phyloP scores from a whole-genome alignment of 2,113 vertebrate species.

The Grantiella picta region DNA sequence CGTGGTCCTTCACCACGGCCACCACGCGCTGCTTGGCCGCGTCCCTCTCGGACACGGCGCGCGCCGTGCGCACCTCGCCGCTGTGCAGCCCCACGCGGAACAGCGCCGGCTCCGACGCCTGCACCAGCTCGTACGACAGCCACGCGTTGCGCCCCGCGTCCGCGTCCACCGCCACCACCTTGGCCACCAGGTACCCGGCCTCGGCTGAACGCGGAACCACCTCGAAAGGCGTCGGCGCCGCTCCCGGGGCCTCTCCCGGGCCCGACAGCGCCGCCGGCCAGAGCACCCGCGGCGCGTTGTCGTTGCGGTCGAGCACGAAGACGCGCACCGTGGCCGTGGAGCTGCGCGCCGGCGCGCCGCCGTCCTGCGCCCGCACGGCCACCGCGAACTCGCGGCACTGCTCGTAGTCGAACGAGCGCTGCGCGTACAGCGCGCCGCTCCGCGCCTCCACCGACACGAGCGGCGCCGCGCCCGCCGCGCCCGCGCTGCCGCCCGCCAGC shows the following conservation, averaged over 20 bases:
- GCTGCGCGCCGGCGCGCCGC: constrained; percentile 7
- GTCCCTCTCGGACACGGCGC: constrained; percentile 59
- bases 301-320: constrained; percentile 71
- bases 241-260: not conserved
- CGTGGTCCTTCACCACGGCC: constrained; percentile 64
- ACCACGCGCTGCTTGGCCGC: constrained; percentile 61
- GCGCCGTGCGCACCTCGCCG: constrained; percentile 55
- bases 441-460: constrained; percentile 61
- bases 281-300: constrained; percentile 63
- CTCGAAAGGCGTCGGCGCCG: not conserved
- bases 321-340: constrained; percentile 2
- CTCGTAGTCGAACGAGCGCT: constrained; percentile 74
- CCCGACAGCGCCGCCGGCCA: not conserved
- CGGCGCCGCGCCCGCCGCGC: not conserved
- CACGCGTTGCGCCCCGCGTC: constrained; percentile 71
- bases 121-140: constrained; percentile 68
- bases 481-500: no score
- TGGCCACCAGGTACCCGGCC: constrained; percentile 62
- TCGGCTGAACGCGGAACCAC: constrained; percentile 25
- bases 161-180: constrained; percentile 71
- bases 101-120: constrained; percentile 48
- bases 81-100: constrained; percentile 46
- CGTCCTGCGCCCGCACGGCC: constrained; percentile 63
- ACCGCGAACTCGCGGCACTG: constrained; percentile 65
- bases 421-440: not conserved